A percentile compares a stretch with the other conserved stretches of the same genome.
Conservation (phyloP, 2,888 invertebrate species). For the Ommatoiulus sabulosus region DNA sequence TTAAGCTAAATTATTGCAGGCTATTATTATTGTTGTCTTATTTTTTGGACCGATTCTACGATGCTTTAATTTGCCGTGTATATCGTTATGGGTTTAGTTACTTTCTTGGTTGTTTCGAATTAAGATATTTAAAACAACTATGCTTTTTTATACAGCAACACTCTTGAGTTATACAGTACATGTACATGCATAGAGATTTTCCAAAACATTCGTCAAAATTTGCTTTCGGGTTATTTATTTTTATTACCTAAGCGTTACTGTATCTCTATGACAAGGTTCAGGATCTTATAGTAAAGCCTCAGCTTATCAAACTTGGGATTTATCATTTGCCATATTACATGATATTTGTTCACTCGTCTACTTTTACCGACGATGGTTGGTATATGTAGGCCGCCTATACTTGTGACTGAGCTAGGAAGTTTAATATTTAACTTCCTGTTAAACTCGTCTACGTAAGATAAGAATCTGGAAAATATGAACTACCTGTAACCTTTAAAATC, state of each 20-base stretch:
- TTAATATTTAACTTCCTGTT: slow-evolving; percentile 24
- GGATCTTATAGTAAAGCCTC: neutral
- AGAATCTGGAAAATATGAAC: neutral
- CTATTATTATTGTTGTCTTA: no score
- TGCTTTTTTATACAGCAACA: no score
- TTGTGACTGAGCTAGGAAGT: neutral
- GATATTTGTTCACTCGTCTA: neutral
- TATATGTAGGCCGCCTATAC: neutral
- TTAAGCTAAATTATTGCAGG: no score
- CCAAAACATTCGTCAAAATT: no score
- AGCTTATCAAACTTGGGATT: neutral
- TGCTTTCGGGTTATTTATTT: neutral
- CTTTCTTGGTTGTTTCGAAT: no score
- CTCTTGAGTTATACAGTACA: no score
- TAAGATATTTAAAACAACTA: no score
- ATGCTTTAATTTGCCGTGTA: no score
- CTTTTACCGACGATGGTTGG: neutral
- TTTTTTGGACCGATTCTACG: no score
- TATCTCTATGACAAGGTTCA: neutral
- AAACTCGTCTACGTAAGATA: neutral
- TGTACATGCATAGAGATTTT: no score
- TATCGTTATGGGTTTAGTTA: no score
- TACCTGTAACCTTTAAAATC: slow-evolving; percentile 10
- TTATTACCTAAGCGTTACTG: neutral
- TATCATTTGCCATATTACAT: neutral